Conservation (phyloP, 2,113 vertebrate genomes). For the Oncorhynchus masou region DNA sequence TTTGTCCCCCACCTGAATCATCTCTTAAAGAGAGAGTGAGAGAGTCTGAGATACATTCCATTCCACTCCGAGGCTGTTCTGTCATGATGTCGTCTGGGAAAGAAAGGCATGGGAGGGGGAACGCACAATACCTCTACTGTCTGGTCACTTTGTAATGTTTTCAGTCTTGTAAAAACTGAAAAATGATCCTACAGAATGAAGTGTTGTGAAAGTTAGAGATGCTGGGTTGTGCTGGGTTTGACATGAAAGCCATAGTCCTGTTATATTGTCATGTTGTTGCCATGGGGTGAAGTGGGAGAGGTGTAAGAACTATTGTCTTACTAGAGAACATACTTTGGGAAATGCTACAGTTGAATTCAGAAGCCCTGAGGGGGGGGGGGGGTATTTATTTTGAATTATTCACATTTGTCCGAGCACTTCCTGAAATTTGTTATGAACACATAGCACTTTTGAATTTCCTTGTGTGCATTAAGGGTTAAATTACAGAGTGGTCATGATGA, state of each 20-base stretch:
- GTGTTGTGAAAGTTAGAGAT: conserved; percentile 31
- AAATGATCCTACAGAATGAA: not conserved
- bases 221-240: conserved; percentile 57
- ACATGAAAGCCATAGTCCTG: conserved; percentile 69
- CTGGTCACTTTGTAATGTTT: not conserved
- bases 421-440: conserved; percentile 47
- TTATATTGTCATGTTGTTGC: conserved; percentile 31
- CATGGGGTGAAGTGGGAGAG: not conserved
- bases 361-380: not conserved
- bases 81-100: conserved; percentile 27
- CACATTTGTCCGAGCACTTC: conserved; percentile 66
- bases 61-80: conserved; percentile 22
- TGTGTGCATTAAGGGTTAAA: not conserved
- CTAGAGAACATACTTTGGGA: not conserved
- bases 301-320: not conserved
- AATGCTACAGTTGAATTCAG: not conserved
- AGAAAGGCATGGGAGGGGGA: conserved; percentile 50
- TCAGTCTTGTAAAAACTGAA: not conserved
- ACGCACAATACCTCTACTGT: no score
- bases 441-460: conserved; percentile 25
- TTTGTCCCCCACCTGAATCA: no score
- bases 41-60: conserved; percentile 67
- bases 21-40: conserved; percentile 39
- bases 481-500: conserved; percentile 28
- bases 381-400: not conserved